These are phyloP conservation scores for Tenebrosternarchus preto DNA, from an alignment of 2,113 vertebrate species.

Conservation along the genomic window DNA sequence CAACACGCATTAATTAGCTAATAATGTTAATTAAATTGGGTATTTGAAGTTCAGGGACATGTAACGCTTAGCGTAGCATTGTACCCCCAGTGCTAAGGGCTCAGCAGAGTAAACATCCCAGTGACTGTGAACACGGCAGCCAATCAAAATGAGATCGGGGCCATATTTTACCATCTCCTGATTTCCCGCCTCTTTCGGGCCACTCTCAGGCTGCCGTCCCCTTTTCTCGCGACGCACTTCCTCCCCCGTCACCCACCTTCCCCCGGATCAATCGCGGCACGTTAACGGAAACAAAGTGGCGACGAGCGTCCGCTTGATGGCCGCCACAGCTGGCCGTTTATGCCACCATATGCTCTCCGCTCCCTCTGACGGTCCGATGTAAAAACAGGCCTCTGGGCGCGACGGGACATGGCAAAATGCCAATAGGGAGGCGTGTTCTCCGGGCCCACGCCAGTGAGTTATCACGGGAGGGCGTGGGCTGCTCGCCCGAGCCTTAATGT, in stretches of 20 bases:
- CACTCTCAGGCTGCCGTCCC: background rate
- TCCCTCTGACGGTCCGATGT: conserved; percentile 78
- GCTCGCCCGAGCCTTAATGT: conserved; percentile 76
- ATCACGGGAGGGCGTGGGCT: conserved; percentile 70
- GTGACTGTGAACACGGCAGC: background rate
- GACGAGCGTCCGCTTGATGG: conserved; percentile 60
- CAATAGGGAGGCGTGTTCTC: conserved; percentile 83
- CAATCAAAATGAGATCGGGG: background rate
- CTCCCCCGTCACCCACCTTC: conserved; percentile 11
- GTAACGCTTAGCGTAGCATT: conserved; percentile 66
- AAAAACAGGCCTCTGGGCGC: conserved; percentile 79
- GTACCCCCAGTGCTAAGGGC: conserved; percentile 46
- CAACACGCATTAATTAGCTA: conserved; percentile 76
- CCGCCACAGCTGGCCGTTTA: conserved; percentile 71
- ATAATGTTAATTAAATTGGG: conserved; percentile 79
- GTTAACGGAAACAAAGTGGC: conserved; percentile 38
- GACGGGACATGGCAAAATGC: conserved; percentile 87
- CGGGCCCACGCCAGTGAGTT: conserved; percentile 84
- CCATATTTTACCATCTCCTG: background rate
- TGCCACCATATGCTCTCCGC: conserved; percentile 78
- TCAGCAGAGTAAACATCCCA: background rate
- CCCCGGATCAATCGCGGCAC: conserved; percentile 47
- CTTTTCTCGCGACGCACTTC: conserved; percentile 25
- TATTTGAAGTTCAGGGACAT: conserved; percentile 72
- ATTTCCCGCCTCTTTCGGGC: background rate